Evolutionary conservation across 2,888 invertebrate genomes (phyloP).

Genomic region (Boloria euphrosyne): DNA sequence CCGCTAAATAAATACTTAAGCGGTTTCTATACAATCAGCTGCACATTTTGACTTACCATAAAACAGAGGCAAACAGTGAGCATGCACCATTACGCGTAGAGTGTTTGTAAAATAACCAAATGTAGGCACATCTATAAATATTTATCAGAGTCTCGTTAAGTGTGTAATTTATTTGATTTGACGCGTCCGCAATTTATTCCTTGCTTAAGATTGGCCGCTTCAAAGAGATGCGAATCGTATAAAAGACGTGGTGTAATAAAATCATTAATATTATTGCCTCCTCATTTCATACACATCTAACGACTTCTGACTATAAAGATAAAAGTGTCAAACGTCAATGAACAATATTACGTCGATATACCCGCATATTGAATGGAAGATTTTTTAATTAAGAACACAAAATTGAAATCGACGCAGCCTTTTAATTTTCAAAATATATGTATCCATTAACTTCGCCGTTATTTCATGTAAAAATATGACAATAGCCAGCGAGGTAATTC

Average conservation of each 20-base stretch:
- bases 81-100: constrained; percentile 72
- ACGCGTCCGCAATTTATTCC: constrained; percentile 66
- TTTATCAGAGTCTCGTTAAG: constrained; percentile 73
- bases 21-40: constrained; percentile 59
- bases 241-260: constrained; percentile 38
- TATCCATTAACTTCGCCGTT: not conserved
- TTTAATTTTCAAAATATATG: constrained; percentile 1
- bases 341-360: constrained; percentile 16
- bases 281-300: constrained; percentile 35
- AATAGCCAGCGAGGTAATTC: constrained; percentile 13
- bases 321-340: constrained; percentile 34
- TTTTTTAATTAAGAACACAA: not conserved
- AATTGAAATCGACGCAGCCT: not conserved
- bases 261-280: constrained; percentile 37
- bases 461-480: constrained; percentile 8
- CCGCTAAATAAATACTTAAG: constrained; percentile 68
- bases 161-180: constrained; percentile 72
- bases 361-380: not conserved
- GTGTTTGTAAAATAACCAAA: constrained; percentile 78
- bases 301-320: constrained; percentile 35
- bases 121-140: constrained; percentile 62
- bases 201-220: constrained; percentile 57
- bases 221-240: constrained; percentile 43
- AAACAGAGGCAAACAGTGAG: constrained; percentile 64
- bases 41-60: constrained; percentile 62